Conservation (phyloP, 1,140 invertebrate species). For the Drosophila serrata region DNA sequence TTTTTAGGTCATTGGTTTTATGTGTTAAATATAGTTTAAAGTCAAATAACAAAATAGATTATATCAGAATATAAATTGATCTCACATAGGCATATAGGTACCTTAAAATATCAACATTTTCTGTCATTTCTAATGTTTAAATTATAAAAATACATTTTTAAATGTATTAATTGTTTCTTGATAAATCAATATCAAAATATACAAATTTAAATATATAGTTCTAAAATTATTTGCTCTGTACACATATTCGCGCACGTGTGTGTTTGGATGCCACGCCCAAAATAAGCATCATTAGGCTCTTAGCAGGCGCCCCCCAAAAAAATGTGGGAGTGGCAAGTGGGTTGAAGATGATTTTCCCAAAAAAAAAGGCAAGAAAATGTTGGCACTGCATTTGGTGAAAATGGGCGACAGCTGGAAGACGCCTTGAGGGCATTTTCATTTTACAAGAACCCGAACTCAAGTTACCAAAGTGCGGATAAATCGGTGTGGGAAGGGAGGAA, state of each 20-base stretch:
- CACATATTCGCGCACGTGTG: constrained; percentile 8
- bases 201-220: not conserved
- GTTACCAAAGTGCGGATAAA: constrained; percentile 40
- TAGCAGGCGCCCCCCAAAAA: constrained; percentile 58
- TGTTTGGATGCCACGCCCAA: constrained; percentile 32
- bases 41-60: too few relatives aligned
- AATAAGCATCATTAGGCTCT: constrained; percentile 81
- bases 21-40: too few relatives aligned
- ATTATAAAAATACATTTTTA: too few relatives aligned
- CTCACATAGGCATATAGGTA: too few relatives aligned
- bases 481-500: not conserved
- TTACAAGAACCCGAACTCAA: constrained; percentile 39
- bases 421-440: constrained; percentile 56
- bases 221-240: not conserved
- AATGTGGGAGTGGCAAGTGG: constrained; percentile 10
- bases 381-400: constrained; percentile 42
- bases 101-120: too few relatives aligned
- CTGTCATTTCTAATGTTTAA: too few relatives aligned
- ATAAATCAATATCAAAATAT: not conserved
- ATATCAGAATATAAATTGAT: too few relatives aligned
- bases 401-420: constrained; percentile 53
- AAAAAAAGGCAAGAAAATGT: constrained; percentile 21
- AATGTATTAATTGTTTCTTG: too few relatives aligned
- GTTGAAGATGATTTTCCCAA: constrained; percentile 71
- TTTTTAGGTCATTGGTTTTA: not conserved